These are phyloP conservation scores for Ectropis crepuscularia DNA, from an alignment of 2,888 invertebrate species.

Conservation along the genomic window DNA sequence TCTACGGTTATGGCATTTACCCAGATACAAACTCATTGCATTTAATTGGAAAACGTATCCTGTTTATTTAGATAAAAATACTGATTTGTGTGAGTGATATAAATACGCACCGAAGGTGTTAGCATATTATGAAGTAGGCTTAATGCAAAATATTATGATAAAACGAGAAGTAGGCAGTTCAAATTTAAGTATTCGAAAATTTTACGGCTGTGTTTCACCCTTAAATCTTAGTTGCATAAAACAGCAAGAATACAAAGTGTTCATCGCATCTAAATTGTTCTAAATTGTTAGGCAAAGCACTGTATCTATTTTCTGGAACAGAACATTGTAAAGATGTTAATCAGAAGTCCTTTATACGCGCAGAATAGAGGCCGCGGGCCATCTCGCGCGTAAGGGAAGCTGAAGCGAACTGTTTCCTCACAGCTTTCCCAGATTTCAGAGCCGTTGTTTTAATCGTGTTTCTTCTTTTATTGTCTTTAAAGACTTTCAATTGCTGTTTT, in stretches of 20 bases:
- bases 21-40: too few relatives aligned
- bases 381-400: slow-evolving; percentile 22
- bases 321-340: slow-evolving; percentile 40
- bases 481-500: slow-evolving; percentile 25
- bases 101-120: too few relatives aligned
- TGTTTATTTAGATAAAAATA: too few relatives aligned
- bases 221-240: slow-evolving; percentile 1
- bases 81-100: too few relatives aligned
- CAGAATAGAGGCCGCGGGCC: slow-evolving; percentile 32
- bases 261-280: slow-evolving; percentile 29
- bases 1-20: too few relatives aligned
- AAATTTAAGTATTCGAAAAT: too few relatives aligned
- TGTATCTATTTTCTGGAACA: slow-evolving; percentile 29
- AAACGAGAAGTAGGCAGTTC: too few relatives aligned
- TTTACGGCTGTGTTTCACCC: too few relatives aligned
- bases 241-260: slow-evolving; percentile 20
- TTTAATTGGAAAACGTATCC: too few relatives aligned
- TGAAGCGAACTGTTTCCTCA: slow-evolving; percentile 23
- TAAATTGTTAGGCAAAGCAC: slow-evolving; percentile 22
- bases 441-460: slow-evolving; percentile 21
- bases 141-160: too few relatives aligned
- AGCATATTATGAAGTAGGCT: too few relatives aligned
- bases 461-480: slow-evolving; percentile 26
- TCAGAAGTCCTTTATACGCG: slow-evolving; percentile 37
- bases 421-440: slow-evolving; percentile 24